These are phyloP conservation scores for Tetramorium parvispinum DNA, from an alignment of 1,140 invertebrate species.

Conservation along the genomic window DNA sequence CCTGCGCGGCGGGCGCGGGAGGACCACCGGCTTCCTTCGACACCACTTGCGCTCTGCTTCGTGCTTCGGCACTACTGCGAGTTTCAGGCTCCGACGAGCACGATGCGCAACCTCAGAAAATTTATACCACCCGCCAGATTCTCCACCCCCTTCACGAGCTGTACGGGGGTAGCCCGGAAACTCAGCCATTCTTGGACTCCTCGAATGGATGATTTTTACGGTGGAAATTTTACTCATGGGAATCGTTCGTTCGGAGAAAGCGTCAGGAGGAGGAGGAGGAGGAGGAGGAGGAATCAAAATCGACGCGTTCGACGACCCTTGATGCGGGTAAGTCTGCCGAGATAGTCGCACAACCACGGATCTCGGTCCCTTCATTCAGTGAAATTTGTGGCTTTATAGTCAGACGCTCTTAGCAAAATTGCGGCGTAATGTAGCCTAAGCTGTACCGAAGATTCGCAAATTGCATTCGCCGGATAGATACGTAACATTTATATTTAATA, in stretches of 20 bases:
- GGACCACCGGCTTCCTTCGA: constrained; percentile 71
- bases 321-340: not conserved
- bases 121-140: constrained; percentile 74
- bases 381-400: constrained; percentile 38
- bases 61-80: constrained; percentile 62
- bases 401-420: constrained; percentile 47
- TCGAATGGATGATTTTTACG: not conserved
- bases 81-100: constrained; percentile 57
- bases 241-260: not conserved
- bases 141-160: constrained; percentile 15
- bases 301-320: not conserved
- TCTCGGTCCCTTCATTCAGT: not conserved
- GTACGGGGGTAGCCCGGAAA: not conserved
- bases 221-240: not conserved
- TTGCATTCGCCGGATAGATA: not conserved
- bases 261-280: no score
- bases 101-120: constrained; percentile 79
- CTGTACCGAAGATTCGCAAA: not conserved
- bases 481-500: not conserved
- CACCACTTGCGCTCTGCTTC: constrained; percentile 72
- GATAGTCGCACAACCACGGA: not conserved
- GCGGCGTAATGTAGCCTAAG: not conserved
- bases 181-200: not conserved
- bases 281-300: not conserved
- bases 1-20: constrained; percentile 51